Base-by-base conservation (phyloP, 2,888 invertebrate genomes). In the Lepidocyrtoides sp. region DNA sequence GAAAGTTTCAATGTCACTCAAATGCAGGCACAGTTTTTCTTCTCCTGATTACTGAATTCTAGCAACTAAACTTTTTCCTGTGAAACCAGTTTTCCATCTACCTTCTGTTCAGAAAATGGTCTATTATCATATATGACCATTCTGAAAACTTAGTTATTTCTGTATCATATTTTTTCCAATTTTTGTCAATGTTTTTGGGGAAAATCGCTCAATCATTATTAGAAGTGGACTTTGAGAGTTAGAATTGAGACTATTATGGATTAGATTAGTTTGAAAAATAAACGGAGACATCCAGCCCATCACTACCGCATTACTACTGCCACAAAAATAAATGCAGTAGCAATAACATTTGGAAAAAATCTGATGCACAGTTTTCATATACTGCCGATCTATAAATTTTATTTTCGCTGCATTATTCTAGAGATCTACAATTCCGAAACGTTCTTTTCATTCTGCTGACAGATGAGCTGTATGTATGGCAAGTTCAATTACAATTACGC, bases 191-290 rank as follows among this genome's bases (percentile, higher is more conserved):
- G n/a, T 82, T 26, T 63, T 83, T 20, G 7, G 20, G 5, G 26
- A 69, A 83, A 66, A 82, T 44, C 83, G 69, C 17, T 83, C 83
- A 83, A 83, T 83, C 83, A 83, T 83, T n/a, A n/a, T n/a, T n/a
- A n/a, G n/a, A n/a, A n/a, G n/a, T n/a, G n/a, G n/a, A n/a, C n/a
- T n/a, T n/a, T n/a, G n/a, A n/a, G n/a, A n/a, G n/a, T n/a, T n/a
- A n/a, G n/a, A n/a, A 29, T 14, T 48, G 44, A 12, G 44, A 20
- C 44, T 66, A 20, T 54, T 66, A 66, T 66, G 3, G 66, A n/a
- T n/a, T n/a, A n/a, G n/a, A n/a, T 57, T n/a, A 17, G 2, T 20
- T 60, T 60, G 23, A 26, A 23, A 48, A 60, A 60, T 60, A 17
- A 3, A 5, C 60, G 20, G n/a, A 17, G 57, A 26, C 26, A 10